phyloP scores from a whole-genome alignment of 2,797 vertebrate genomes.

The Crax fasciolata region DNA sequence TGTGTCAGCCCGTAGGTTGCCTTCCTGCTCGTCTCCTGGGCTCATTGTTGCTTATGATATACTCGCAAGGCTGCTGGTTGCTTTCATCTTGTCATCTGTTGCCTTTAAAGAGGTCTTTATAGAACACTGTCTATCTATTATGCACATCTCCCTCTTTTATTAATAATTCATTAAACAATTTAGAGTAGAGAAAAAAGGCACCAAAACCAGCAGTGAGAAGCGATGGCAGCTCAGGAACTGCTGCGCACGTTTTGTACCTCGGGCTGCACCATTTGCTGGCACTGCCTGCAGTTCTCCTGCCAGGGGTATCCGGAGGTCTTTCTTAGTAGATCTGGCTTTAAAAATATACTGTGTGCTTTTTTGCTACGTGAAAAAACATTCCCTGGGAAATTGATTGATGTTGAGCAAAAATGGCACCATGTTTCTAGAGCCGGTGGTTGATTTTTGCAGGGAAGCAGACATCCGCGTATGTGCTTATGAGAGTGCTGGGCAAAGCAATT shows the following conservation, averaged over 20 bases:
- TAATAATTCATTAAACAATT: slow-evolving; percentile 72
- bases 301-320: neutral
- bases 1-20: neutral
- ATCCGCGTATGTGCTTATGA: fast-evolving
- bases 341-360: neutral
- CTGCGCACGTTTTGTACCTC: neutral
- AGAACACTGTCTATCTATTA: slow-evolving; percentile 6
- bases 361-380: neutral
- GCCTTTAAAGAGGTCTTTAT: slow-evolving; percentile 36
- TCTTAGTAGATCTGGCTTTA: neutral
- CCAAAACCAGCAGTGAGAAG: slow-evolving; percentile 23
- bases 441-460: neutral
- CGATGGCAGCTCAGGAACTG: neutral
- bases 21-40: neutral
- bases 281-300: neutral
- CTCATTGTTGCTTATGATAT: neutral
- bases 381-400: neutral
- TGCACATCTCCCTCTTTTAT: neutral
- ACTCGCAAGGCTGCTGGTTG: neutral
- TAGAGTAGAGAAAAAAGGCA: neutral
- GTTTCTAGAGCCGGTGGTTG: neutral
- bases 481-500: slow-evolving; percentile 11
- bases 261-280: neutral
- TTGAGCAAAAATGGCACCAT: fast-evolving
- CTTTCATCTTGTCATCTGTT: slow-evolving; percentile 31